A percentile compares a stretch with the other conserved stretches of the same genome.
phyloP scores from a whole-genome alignment of 2,113 vertebrate species.

The Hydrolagus affinis region DNA sequence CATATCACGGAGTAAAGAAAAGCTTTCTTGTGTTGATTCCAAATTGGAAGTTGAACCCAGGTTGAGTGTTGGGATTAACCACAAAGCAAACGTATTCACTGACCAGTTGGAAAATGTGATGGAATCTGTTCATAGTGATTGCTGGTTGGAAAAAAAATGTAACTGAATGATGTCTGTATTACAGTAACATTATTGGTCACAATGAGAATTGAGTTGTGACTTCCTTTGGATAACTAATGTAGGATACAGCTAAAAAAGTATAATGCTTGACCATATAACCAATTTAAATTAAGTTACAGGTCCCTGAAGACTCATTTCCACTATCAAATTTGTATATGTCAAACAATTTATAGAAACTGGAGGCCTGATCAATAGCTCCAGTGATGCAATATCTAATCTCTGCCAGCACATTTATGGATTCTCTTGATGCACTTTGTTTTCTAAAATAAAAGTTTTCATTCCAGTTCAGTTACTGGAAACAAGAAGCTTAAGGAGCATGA shows the following conservation, averaged over 20 bases:
- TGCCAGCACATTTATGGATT: not conserved
- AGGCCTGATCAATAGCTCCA: not conserved
- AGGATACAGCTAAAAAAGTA: not conserved
- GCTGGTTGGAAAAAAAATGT: not conserved
- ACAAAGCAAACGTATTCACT: too few relatives aligned
- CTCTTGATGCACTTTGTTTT: not conserved
- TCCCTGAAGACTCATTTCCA: not conserved
- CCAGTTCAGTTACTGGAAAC: not conserved
- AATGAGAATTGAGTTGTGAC: not conserved
- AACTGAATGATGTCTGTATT: not conserved
- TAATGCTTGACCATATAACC: not conserved
- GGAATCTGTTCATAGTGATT: too few relatives aligned
- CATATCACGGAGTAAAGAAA: too few relatives aligned
- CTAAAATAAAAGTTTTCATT: not conserved
- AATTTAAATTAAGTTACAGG: not conserved
- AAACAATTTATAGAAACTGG: not conserved
- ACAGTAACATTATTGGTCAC: not conserved
- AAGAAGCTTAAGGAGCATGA: not conserved
- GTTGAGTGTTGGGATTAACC: too few relatives aligned
- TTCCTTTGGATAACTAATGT: not conserved
- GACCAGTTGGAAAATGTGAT: too few relatives aligned
- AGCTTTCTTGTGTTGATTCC: too few relatives aligned
- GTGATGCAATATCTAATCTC: not conserved
- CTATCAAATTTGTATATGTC: not conserved
- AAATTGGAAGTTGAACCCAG: too few relatives aligned